Percentiles rank a stretch among this genome's conserved stretches.
Evolutionary conservation across 1,140 invertebrate genomes (phyloP).

Genomic region (Lordiphosa stackelbergi): DNA sequence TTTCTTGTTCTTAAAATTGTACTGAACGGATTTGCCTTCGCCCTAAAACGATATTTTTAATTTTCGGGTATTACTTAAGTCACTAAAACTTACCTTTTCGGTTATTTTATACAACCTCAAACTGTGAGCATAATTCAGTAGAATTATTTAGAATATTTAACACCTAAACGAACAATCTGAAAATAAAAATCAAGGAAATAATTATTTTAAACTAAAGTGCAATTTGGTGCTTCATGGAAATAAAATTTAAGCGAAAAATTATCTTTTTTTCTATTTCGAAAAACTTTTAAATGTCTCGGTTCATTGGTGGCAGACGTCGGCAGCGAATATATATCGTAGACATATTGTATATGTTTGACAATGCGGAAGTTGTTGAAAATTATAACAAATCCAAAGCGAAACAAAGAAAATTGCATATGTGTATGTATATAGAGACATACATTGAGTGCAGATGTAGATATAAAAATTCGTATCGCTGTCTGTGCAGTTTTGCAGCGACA

Average conservation of each 20-base stretch:
- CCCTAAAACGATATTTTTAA: too few relatives aligned
- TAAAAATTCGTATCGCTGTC: slow-evolving; percentile 35
- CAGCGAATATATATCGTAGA: slow-evolving; percentile 6
- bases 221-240: slow-evolving; percentile 11
- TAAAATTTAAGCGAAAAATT: too few relatives aligned
- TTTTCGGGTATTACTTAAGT: too few relatives aligned
- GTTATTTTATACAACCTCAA: background rate
- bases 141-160: slow-evolving; percentile 20
- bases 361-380: slow-evolving; percentile 70
- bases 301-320: slow-evolving; percentile 59
- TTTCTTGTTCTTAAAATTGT: too few relatives aligned
- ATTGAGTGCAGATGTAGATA: slow-evolving; percentile 34
- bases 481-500: slow-evolving; percentile 55
- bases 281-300: slow-evolving; percentile 44
- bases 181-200: slow-evolving; percentile 27
- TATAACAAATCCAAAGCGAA: slow-evolving; percentile 69
- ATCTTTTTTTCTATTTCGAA: background rate
- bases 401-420: slow-evolving; percentile 60
- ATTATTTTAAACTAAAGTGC: slow-evolving; percentile 31
- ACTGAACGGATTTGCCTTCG: too few relatives aligned
- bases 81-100: background rate
- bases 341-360: slow-evolving; percentile 62
- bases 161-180: slow-evolving; percentile 27
- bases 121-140: slow-evolving; percentile 14
- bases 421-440: slow-evolving; percentile 4